Conservation (phyloP, 2,113 vertebrate species). For the Lucifuga dentata region DNA sequence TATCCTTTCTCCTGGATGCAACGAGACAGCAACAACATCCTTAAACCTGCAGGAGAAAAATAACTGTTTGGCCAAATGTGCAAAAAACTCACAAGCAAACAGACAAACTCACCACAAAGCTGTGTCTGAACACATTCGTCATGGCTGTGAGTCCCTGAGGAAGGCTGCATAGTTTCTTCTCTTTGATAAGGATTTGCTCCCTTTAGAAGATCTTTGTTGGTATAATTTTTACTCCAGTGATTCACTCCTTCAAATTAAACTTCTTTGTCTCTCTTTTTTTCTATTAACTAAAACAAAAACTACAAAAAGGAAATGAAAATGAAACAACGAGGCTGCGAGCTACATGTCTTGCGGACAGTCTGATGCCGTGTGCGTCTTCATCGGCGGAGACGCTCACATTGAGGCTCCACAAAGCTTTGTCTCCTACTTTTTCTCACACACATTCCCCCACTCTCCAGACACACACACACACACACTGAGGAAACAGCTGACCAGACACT, state of each 20-base stretch:
- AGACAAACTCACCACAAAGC: constrained; percentile 69
- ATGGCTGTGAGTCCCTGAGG: constrained; percentile 58
- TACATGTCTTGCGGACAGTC: constrained; percentile 49
- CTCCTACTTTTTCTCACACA: constrained; percentile 63
- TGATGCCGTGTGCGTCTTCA: constrained; percentile 34
- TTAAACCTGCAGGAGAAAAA: neutral
- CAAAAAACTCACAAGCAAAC: neutral
- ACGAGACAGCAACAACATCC: too few relatives aligned
- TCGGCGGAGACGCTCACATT: constrained; percentile 51
- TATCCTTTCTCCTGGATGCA: too few relatives aligned
- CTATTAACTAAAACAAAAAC: neutral
- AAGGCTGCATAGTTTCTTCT: constrained; percentile 70
- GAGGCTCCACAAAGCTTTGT: constrained; percentile 39
- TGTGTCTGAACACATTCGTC: constrained; percentile 68
- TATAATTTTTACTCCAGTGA: constrained; percentile 22
- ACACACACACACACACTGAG: constrained; percentile 39
- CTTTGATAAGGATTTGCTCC: neutral
- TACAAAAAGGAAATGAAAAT: constrained; percentile 20
- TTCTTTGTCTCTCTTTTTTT: neutral
- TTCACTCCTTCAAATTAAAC: neutral
- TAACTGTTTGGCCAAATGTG: neutral
- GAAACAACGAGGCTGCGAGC: neutral
- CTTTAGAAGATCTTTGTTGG: neutral
- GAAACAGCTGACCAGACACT: constrained; percentile 73
- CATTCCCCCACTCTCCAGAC: constrained; percentile 64